A percentile compares a stretch with the other conserved stretches of the same genome.
Conservation (phyloP, 2,113 vertebrate genomes). For the Acinonyx jubatus region DNA sequence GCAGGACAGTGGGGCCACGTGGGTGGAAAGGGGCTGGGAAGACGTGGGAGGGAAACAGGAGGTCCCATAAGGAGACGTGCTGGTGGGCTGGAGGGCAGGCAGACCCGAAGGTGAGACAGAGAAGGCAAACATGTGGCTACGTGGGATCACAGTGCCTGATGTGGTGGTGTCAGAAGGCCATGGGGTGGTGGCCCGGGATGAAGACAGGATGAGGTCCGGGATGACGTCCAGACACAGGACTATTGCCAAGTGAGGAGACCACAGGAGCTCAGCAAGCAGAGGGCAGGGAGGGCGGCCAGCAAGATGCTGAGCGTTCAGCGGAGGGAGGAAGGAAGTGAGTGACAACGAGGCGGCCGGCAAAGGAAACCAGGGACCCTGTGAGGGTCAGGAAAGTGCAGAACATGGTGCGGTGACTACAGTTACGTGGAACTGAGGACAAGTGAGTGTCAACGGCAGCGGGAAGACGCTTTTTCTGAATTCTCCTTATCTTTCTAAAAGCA, state of each 20-base stretch:
- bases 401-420: fast-evolving
- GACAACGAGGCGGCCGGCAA: fast-evolving
- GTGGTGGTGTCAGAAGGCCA: background rate
- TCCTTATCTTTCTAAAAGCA: background rate
- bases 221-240: no score
- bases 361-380: fast-evolving
- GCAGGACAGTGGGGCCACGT: fast-evolving
- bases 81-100: fast-evolving
- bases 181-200: no score
- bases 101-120: background rate
- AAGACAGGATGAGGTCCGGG: fast-evolving
- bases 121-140: fast-evolving
- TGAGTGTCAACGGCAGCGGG: background rate
- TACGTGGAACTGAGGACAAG: background rate
- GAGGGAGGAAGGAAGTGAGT: background rate
- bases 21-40: background rate
- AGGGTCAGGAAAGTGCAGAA: background rate
- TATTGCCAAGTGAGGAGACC: background rate
- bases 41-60: no score
- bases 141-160: background rate
- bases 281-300: fast-evolving
- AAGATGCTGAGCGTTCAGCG: no score
- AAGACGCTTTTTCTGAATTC: no score
- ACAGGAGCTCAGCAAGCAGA: background rate
- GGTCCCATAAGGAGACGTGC: background rate